Base-by-base conservation (phyloP, 2,113 vertebrate species). In the Phrynocephalus versicolor region DNA sequence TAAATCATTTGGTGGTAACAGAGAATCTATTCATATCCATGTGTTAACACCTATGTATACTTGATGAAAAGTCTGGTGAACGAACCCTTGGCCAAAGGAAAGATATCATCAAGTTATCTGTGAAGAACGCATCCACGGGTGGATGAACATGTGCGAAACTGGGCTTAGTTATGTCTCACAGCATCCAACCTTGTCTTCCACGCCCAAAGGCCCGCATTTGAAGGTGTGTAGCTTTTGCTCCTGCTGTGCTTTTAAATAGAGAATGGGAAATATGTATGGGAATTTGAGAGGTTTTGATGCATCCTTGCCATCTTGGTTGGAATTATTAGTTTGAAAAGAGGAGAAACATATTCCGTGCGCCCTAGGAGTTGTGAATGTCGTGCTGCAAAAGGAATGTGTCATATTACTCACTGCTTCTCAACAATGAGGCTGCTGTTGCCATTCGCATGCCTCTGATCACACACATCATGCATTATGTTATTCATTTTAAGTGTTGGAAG, bases 11-110 rank as follows among this genome's bases (percentile, higher is more conserved):
- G 41, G 33, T 74, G 51, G 60, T 57, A 88, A 88, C 62, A 88
- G 82, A 84, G 62, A 37, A 67, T 57, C 82, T 27, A 84, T 88
- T 88, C 87, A 84, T 74, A 35, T 10, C 82, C 74, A 21, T 80
- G 62, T 39, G 10, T 71, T 82, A 57, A 79, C 19, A 41, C 67
- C 75, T 72, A 25, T 64, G 74, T 39, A 70, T 73, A 81, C 35
- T 45, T 39, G 25, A 58, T 79, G 77, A 71, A 58, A 45, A 51
- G n/a, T 64, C 35, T 65, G 70, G 58, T 45, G 10, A 64, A 41
- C 60, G 4, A 33, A 33, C 23, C 25, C 58, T 73, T 73, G 41
- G 39, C 41, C 39, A 33, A 73, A 18, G n/a, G 25, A 67, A 78
- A 64, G 51, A 65, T 60, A 30, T 12, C 18, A 15, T 73, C 57